These are phyloP conservation scores for Trigoniulus corallinus DNA, from an alignment of 1,140 invertebrate species.

Conservation along the genomic window DNA sequence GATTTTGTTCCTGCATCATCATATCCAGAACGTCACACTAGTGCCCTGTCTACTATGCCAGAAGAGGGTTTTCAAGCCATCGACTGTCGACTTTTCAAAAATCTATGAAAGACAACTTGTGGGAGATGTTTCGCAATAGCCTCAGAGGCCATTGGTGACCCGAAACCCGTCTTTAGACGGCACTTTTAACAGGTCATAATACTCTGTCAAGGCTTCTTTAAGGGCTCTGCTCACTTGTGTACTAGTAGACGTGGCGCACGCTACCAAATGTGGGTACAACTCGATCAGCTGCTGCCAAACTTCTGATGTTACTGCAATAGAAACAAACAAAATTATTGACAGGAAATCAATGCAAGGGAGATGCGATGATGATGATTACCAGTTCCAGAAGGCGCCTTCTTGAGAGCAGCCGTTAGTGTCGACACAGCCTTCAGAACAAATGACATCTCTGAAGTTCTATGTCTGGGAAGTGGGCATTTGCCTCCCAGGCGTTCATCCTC, in stretches of 20 bases:
- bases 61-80: no score
- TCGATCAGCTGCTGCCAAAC: constrained; percentile 76
- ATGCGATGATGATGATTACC: constrained; percentile 33
- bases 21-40: no score
- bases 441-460: constrained; percentile 84
- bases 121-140: no score
- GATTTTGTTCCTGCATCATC: no score
- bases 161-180: neutral
- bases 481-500: constrained; percentile 75
- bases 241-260: constrained; percentile 60
- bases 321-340: constrained; percentile 3
- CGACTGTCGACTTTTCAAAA: no score
- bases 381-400: constrained; percentile 71
- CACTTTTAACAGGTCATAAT: constrained; percentile 45
- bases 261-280: constrained; percentile 77
- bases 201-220: constrained; percentile 70
- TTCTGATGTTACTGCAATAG: constrained; percentile 1
- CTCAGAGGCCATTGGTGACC: no score
- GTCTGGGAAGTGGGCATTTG: constrained; percentile 79
- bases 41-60: no score
- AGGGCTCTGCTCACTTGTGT: constrained; percentile 64
- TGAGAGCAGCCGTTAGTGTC: constrained; percentile 76
- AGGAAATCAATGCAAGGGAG: neutral
- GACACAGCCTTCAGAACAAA: constrained; percentile 92
- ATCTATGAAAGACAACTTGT: no score